These are phyloP conservation scores for Glossophaga mutica DNA, from an alignment of 2,797 vertebrate genomes.

Conservation along the genomic window DNA sequence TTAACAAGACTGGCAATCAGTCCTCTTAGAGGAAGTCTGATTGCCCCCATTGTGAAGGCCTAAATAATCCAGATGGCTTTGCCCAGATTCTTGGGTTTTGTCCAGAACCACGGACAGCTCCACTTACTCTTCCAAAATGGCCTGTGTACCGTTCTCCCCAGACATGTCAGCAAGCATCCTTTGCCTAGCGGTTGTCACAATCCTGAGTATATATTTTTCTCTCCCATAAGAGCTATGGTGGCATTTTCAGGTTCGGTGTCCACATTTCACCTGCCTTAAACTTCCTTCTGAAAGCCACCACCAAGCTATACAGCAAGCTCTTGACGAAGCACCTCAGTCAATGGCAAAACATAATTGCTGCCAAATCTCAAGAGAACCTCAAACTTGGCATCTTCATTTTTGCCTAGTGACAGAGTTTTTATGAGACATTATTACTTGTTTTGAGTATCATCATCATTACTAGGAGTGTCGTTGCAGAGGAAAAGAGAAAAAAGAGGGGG, in stretches of 20 bases:
- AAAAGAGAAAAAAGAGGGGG: background rate
- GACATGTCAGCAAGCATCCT: background rate
- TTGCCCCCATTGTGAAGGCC: slow-evolving; percentile 37
- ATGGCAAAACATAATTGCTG: slow-evolving; percentile 5
- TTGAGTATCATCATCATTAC: background rate
- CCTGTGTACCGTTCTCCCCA: background rate
- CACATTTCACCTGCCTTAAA: background rate
- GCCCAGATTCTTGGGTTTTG: background rate
- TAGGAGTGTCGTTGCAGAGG: background rate
- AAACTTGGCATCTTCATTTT: background rate
- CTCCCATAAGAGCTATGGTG: background rate
- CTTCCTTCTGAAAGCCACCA: background rate
- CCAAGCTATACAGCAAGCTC: background rate
- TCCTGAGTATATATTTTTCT: background rate
- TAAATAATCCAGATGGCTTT: slow-evolving; percentile 48
- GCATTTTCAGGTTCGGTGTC: background rate
- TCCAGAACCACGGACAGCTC: slow-evolving; percentile 53
- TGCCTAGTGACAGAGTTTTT: background rate
- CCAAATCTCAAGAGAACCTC: slow-evolving; percentile 9
- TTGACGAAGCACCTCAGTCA: background rate
- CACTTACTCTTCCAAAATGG: background rate
- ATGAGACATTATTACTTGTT: background rate
- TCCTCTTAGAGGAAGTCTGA: slow-evolving; percentile 43
- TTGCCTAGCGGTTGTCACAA: slow-evolving; percentile 5
- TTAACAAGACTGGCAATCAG: slow-evolving; percentile 56